phyloP scores from a whole-genome alignment of 1,140 invertebrate genomes.

The Chelonus insularis region DNA sequence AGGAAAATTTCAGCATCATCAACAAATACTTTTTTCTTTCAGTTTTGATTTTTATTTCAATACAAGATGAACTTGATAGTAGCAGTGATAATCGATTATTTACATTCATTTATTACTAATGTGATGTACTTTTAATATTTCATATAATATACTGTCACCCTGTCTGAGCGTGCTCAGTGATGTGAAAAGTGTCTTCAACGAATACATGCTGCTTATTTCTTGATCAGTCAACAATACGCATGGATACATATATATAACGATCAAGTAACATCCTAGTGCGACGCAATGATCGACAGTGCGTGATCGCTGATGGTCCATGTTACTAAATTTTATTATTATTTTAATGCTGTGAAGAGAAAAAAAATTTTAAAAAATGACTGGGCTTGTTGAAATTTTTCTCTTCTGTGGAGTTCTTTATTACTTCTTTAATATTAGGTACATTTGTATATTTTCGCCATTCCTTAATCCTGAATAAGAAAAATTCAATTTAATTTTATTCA shows the following conservation, averaged over 20 bases:
- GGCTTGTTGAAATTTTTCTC: slow-evolving; percentile 53
- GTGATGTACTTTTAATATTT: not conserved
- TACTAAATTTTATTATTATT: too few species aligned
- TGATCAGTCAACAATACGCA: not conserved
- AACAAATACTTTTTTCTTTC: not conserved
- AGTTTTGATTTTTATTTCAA: not conserved
- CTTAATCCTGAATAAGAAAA: too few species aligned
- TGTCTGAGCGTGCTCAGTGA: slow-evolving; percentile 3
- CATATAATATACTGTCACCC: slow-evolving; percentile 10
- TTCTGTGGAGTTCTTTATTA: slow-evolving; percentile 55
- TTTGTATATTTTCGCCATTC: not conserved
- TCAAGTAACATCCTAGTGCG: not conserved
- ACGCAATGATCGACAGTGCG: too few species aligned
- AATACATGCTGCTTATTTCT: not conserved
- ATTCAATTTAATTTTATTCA: not conserved
- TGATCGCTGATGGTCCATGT: too few species aligned
- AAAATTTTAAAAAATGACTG: slow-evolving; percentile 43
- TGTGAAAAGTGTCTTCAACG: slow-evolving; percentile 12
- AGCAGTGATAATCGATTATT: not conserved
- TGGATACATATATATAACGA: not conserved
- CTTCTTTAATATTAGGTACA: slow-evolving; percentile 55
- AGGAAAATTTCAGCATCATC: slow-evolving; percentile 4
- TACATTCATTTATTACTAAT: not conserved
- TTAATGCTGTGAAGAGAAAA: not conserved
- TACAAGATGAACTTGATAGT: not conserved